Base-by-base conservation (phyloP, 2,888 invertebrate genomes). In the Callinectes sapidus region DNA sequence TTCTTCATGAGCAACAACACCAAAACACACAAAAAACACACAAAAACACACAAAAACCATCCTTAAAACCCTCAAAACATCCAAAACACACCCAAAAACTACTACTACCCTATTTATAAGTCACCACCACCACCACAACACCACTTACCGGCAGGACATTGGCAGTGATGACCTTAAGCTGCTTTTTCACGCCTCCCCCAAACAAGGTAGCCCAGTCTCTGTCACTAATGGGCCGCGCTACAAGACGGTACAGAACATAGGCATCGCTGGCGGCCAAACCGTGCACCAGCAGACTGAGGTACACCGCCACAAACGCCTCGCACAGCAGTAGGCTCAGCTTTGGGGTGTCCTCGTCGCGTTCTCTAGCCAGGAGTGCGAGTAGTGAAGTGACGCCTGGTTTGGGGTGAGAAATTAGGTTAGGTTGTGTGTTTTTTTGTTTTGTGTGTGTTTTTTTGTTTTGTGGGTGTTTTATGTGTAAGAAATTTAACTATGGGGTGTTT, bases 301-400 rank as follows among this genome's bases (percentile, higher is more conserved):
- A 99, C 10, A 99, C 98, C 0, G 99, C 98, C 35, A 98, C 97
- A 96, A 99, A 98, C 0, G 98, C 97, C 96, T 99, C 99, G 92
- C 98, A 97, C 35, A 99, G 96, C 16, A 99, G 96, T 42, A 99
- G 97, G 95, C 98, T 98, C 89, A 99, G 96, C 94, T 98, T 97
- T 0, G 99, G 99, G 1, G 98, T 97, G 95, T 98, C 98, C 95
- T 98, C 98, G 95, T 99, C 99, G 95, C 98, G 98, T 95, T 99
- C 99, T 39, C 99, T 97, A 0, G 98, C 98, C 10, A 99, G 96
- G 85, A 99, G 96, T 0, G 99, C 98, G 48, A 99, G 97, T 81
- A 99, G 96, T 93, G 98, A 98, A 0, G 99, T 98, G 0, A 99
- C 99, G 18, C 99, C 99, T 93, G 87, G 87, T 28, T 23, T n/a